These are phyloP conservation scores for Cyprinodon tularosa DNA, from an alignment of 2,113 vertebrate genomes.

Conservation along the genomic window DNA sequence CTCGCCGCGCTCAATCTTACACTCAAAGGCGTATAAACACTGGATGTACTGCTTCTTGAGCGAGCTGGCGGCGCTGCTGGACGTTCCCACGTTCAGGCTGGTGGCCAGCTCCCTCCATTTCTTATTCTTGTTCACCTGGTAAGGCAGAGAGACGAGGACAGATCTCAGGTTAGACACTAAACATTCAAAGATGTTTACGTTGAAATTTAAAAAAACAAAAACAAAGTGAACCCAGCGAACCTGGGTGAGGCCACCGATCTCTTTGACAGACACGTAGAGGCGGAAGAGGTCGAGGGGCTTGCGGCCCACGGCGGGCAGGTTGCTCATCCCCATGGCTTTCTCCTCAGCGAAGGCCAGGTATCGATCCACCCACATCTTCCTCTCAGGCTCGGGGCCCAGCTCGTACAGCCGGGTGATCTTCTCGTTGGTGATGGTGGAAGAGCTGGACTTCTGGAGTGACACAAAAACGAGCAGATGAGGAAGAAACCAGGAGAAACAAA, in stretches of 20 bases:
- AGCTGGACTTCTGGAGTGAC: constrained; percentile 90
- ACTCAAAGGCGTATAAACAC: constrained; percentile 98
- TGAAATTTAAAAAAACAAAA: not conserved
- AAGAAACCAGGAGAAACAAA: not conserved
- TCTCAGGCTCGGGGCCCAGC: constrained; percentile 94
- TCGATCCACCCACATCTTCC: constrained; percentile 98
- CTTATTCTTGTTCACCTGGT: constrained; percentile 98
- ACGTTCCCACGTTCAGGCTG: constrained; percentile 97
- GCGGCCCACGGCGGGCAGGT: constrained; percentile 95
- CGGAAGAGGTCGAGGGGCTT: constrained; percentile 97
- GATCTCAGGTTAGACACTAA: not conserved
- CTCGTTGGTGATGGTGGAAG: constrained; percentile 97
- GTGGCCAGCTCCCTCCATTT: constrained; percentile 98
- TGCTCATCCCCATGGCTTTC: constrained; percentile 98
- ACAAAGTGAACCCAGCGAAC: constrained; percentile 50
- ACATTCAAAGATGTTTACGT: not conserved
- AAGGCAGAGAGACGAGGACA: constrained; percentile 12
- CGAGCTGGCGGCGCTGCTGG: constrained; percentile 97
- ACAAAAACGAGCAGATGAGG: not conserved
- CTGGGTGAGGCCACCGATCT: constrained; percentile 98
- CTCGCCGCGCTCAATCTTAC: constrained; percentile 97
- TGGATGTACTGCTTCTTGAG: constrained; percentile 99
- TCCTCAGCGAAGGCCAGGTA: constrained; percentile 96
- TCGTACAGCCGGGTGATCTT: constrained; percentile 98
- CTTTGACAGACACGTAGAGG: constrained; percentile 96